Conservation (phyloP, 2,113 vertebrate species). For the Microcebus griseorufus region DNA sequence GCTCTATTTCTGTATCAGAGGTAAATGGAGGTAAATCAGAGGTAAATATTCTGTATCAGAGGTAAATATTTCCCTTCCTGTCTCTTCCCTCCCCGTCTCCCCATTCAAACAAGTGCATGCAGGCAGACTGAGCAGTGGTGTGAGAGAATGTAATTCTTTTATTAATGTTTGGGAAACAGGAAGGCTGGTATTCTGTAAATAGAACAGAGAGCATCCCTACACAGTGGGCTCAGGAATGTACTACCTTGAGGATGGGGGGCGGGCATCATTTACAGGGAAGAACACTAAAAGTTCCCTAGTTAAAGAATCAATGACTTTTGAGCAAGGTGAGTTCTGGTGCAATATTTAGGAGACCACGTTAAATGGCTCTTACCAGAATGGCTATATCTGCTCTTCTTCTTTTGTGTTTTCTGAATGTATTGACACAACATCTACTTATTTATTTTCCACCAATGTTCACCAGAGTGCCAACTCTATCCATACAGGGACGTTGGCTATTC, state of each 20-base stretch:
- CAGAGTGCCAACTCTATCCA: neutral
- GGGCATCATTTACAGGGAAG: neutral
- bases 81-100: accelerated
- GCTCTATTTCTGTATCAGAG: neutral
- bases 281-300: neutral
- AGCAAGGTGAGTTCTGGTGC: neutral
- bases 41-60: neutral
- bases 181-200: neutral
- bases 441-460: neutral
- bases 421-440: neutral
- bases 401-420: neutral
- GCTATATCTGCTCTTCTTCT: neutral
- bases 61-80: neutral
- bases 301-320: neutral
- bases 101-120: neutral
- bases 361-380: neutral
- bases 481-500: no score
- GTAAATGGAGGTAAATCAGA: neutral
- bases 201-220: neutral
- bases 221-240: neutral
- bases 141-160: neutral
- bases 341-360: neutral
- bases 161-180: neutral
- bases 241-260: neutral
- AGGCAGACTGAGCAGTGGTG: neutral